Percentiles rank a stretch among this genome's conserved stretches.
phyloP scores from a whole-genome alignment of 2,888 invertebrate genomes.

The Thymelicus lineola region DNA sequence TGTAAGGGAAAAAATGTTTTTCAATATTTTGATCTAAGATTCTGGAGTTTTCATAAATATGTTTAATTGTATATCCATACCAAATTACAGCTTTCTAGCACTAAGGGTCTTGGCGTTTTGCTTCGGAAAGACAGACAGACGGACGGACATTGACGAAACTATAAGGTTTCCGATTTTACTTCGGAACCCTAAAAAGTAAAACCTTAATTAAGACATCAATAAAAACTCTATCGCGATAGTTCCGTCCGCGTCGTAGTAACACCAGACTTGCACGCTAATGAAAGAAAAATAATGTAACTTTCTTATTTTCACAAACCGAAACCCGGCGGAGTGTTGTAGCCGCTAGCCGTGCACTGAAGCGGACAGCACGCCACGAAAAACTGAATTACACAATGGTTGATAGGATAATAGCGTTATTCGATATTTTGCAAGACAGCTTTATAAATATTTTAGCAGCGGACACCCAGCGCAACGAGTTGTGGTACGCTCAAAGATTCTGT shows the following conservation, averaged over 20 bases:
- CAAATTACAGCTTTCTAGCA: too few relatives aligned
- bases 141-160: too few relatives aligned
- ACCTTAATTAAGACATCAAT: constrained; percentile 1
- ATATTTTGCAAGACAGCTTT: constrained; percentile 41
- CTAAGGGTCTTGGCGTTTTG: too few relatives aligned
- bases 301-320: constrained; percentile 30
- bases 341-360: constrained; percentile 10
- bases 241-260: not conserved
- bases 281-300: constrained; percentile 27
- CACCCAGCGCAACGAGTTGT: constrained; percentile 14
- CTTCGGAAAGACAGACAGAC: too few relatives aligned
- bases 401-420: constrained; percentile 40
- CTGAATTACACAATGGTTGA: constrained; percentile 32
- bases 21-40: too few relatives aligned
- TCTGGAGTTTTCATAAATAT: too few relatives aligned
- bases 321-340: not conserved
- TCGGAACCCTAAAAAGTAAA: not conserved
- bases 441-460: constrained; percentile 41
- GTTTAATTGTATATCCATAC: too few relatives aligned
- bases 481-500: not conserved
- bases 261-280: constrained; percentile 12
- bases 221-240: not conserved
- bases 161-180: too few relatives aligned
- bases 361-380: constrained; percentile 31
- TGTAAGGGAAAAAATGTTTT: too few relatives aligned